These are phyloP conservation scores for Formicarius rufipectus DNA, from an alignment of 2,113 vertebrate genomes.

Conservation along the genomic window DNA sequence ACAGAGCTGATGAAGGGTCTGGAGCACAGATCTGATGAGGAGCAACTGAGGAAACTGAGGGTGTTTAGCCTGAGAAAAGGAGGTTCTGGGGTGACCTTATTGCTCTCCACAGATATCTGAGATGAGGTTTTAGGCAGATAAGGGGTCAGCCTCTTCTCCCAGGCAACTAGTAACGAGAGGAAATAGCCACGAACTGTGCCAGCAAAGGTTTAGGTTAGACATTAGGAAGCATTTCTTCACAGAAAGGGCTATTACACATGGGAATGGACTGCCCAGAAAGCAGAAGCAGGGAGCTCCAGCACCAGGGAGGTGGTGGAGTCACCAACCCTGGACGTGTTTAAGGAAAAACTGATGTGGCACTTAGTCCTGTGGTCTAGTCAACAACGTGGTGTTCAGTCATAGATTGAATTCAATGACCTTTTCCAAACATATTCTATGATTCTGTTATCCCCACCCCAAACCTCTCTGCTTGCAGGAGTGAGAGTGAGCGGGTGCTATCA, in stretches of 20 bases:
- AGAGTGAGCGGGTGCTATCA: constrained; percentile 79
- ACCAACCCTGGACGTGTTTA: neutral
- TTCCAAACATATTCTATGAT: neutral
- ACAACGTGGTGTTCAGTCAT: neutral
- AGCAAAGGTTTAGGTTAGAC: neutral
- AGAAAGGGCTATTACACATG: neutral
- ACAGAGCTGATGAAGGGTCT: neutral
- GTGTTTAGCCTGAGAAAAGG: neutral
- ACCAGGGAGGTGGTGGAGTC: neutral
- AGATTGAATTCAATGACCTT: neutral
- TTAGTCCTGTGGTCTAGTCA: neutral
- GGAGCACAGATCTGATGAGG: neutral
- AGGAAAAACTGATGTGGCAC: neutral
- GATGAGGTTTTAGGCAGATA: neutral
- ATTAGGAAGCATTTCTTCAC: neutral
- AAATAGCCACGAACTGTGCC: neutral
- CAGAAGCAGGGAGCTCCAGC: neutral
- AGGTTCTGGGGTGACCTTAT: neutral
- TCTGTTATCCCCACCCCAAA: neutral
- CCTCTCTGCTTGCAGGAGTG: constrained; percentile 70
- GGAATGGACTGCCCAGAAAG: neutral
- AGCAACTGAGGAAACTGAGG: neutral
- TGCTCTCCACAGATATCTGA: neutral
- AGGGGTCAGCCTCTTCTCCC: neutral
- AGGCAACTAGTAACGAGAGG: neutral